A percentile compares a stretch with the other conserved stretches of the same genome.
phyloP scores from a whole-genome alignment of 2,113 vertebrate species.

The Hemiprocne comata region DNA sequence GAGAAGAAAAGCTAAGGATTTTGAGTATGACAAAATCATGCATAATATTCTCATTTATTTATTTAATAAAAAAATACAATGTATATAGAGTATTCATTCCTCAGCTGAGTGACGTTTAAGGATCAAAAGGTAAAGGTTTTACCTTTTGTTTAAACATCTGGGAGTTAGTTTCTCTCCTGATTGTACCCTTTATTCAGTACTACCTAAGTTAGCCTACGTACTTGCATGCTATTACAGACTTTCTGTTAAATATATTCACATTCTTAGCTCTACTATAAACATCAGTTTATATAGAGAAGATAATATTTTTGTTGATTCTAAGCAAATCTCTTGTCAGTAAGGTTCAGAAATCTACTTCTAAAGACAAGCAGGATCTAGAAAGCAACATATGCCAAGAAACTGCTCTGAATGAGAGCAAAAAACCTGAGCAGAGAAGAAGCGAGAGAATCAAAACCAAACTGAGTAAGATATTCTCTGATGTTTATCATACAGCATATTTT shows the following conservation, averaged over 20 bases:
- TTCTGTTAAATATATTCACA: background rate
- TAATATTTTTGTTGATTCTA: slow-evolving; percentile 9
- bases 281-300: background rate
- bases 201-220: background rate
- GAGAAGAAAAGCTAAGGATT: slow-evolving; percentile 2
- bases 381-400: background rate
- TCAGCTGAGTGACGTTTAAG: background rate
- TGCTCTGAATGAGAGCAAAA: background rate
- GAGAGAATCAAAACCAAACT: slow-evolving; percentile 27
- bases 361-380: background rate
- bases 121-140: background rate
- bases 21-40: background rate
- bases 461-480: slow-evolving; percentile 55
- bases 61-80: background rate
- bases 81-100: background rate
- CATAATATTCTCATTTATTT: background rate
- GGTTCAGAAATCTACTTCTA: slow-evolving; percentile 23
- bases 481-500: background rate
- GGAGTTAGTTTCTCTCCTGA: background rate
- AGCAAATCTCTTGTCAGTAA: slow-evolving; percentile 45
- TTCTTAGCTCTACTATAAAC: background rate
- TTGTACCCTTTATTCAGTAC: background rate
- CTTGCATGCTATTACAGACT: background rate
- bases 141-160: background rate
- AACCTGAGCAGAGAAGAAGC: slow-evolving; percentile 32